Percentiles rank a stretch among this genome's conserved stretches.
Evolutionary conservation across 2,113 vertebrate species (phyloP).

Genomic region (Hippocampus guttulatus): DNA sequence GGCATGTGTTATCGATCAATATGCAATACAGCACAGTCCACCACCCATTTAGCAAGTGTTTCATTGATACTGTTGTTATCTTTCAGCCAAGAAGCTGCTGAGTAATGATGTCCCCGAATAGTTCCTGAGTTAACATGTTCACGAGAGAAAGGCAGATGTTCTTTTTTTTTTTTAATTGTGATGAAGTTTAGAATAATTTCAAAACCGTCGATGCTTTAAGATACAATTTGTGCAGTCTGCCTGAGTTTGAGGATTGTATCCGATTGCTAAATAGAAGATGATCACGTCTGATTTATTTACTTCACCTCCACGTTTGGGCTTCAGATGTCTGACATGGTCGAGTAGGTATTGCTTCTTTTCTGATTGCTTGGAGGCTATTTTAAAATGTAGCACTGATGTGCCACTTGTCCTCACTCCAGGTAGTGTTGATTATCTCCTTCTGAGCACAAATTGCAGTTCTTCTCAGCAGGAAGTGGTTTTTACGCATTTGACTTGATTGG

Average conservation of each 20-base stretch:
- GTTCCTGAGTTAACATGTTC: background rate
- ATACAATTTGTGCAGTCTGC: background rate
- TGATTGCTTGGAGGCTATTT: conserved; percentile 1
- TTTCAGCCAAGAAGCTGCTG: conserved; percentile 3
- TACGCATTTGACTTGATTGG: background rate
- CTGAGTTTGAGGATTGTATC: background rate
- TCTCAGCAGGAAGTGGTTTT: background rate
- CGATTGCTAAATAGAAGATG: background rate
- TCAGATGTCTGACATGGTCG: background rate
- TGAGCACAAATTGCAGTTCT: background rate
- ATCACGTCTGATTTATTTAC: background rate
- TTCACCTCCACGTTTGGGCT: background rate
- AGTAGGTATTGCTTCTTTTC: background rate
- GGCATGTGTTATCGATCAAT: conserved; percentile 52
- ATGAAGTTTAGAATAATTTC: background rate
- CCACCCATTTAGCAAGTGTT: conserved; percentile 24
- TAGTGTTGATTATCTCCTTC: conserved; percentile 6
- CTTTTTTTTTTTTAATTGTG: too few species aligned
- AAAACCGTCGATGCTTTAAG: background rate
- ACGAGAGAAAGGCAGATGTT: too few species aligned
- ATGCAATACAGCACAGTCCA: conserved; percentile 21
- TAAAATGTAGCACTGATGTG: background rate
- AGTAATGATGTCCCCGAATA: background rate
- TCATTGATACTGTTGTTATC: conserved; percentile 12
- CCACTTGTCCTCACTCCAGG: conserved; percentile 4